These are phyloP conservation scores for Tachycineta bicolor DNA, from an alignment of 2,113 vertebrate species.

Conservation along the genomic window DNA sequence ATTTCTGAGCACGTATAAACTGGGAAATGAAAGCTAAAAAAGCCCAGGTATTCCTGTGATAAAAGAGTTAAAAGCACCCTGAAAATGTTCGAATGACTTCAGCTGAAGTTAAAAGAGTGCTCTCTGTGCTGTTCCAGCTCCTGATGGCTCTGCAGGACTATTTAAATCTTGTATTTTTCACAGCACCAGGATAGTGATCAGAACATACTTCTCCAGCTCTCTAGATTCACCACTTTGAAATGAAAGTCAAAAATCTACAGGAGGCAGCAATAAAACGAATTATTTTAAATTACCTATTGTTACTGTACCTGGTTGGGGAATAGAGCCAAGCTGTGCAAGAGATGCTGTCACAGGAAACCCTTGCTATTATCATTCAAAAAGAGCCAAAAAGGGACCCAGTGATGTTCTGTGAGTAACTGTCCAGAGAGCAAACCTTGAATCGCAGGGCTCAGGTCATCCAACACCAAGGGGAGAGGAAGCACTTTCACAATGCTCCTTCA, in stretches of 20 bases:
- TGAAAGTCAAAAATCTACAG: slow-evolving; percentile 57
- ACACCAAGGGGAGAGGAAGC: not conserved
- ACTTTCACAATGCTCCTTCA: not conserved
- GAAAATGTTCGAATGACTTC: not conserved
- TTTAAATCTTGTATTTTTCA: slow-evolving; percentile 35
- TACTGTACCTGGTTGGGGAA: slow-evolving; percentile 42
- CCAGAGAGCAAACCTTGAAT: not conserved
- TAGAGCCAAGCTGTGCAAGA: slow-evolving; percentile 58
- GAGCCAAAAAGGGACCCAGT: not conserved
- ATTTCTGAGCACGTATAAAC: not conserved
- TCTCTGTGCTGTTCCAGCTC: slow-evolving; percentile 43
- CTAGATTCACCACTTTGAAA: slow-evolving; percentile 44
- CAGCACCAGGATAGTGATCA: slow-evolving; percentile 48
- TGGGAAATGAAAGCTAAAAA: not conserved
- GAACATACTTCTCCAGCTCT: slow-evolving; percentile 34
- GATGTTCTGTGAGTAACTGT: slow-evolving; percentile 16
- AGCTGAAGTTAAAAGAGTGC: not conserved
- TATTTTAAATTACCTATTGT: slow-evolving; percentile 69
- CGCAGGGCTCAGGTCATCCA: not conserved
- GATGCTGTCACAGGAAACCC: slow-evolving; percentile 52
- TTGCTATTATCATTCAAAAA: slow-evolving; percentile 29
- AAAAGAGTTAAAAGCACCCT: slow-evolving; percentile 44
- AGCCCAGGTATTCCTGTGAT: not conserved
- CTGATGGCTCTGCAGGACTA: slow-evolving; percentile 51
- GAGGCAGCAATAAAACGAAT: slow-evolving; percentile 61